phyloP scores from a whole-genome alignment of 1,140 invertebrate species.

The Portunus trituberculatus region DNA sequence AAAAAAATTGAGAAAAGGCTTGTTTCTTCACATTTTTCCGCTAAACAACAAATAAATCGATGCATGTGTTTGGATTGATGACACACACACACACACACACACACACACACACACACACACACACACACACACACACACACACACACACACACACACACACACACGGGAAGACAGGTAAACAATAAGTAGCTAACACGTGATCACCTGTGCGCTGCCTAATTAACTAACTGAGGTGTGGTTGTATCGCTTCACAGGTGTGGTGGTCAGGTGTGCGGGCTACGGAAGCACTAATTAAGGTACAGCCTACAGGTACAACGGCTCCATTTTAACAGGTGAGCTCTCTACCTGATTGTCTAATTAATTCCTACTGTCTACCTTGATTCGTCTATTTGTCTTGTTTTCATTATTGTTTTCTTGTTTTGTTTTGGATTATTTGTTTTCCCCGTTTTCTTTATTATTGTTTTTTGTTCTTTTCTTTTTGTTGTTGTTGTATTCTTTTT shows the following conservation, averaged over 20 bases:
- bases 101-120: constrained; percentile 15
- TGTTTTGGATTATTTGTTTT: background rate
- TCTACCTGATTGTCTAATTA: background rate
- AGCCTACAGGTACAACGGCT: background rate
- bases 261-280: background rate
- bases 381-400: too few species aligned
- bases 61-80: background rate
- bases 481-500: background rate
- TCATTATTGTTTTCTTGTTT: too few species aligned
- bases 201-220: background rate
- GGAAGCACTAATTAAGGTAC: background rate
- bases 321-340: background rate
- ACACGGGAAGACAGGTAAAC: background rate
- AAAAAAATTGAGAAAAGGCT: too few species aligned
- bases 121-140: constrained; percentile 20
- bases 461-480: background rate
- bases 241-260: background rate
- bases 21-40: too few species aligned
- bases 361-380: too few species aligned
- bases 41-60: too few species aligned
- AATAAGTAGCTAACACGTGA: background rate
- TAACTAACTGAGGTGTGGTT: background rate
- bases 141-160: constrained; percentile 20
- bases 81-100: background rate
- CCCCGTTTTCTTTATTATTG: background rate